A percentile compares a stretch with the other conserved stretches of the same genome.
Conservation (phyloP, 2,797 vertebrate genomes). For the Pseudochirops corinnae region DNA sequence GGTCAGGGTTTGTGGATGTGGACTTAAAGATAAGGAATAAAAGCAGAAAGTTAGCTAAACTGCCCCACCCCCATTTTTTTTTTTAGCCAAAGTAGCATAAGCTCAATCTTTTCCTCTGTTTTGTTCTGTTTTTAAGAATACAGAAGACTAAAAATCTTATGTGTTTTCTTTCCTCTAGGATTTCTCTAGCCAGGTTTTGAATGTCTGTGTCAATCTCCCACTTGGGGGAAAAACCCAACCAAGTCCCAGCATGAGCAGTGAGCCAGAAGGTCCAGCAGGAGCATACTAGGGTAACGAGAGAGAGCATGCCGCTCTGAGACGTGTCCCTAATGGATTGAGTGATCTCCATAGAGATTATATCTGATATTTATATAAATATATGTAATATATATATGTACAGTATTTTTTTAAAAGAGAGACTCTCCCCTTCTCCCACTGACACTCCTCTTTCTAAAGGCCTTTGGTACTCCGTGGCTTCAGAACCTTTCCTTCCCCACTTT, state of each 20-base stretch:
- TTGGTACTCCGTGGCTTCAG: neutral
- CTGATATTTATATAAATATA: neutral
- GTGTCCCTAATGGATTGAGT: neutral
- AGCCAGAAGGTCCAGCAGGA: constrained; percentile 36
- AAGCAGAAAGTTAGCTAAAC: neutral
- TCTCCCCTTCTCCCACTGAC: neutral
- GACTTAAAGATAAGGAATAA: no score
- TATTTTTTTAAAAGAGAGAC: constrained; percentile 72
- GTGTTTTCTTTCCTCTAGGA: constrained; percentile 52
- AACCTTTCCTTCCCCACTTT: neutral
- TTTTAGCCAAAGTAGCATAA: neutral
- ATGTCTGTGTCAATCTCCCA: constrained; percentile 33
- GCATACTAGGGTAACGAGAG: neutral
- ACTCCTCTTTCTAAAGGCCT: neutral
- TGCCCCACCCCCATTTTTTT: neutral
- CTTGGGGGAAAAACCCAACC: neutral
- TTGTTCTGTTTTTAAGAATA: neutral
- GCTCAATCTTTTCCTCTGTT: neutral
- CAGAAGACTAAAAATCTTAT: constrained; percentile 4
- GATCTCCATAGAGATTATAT: neutral
- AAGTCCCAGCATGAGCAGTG: neutral
- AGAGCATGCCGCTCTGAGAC: neutral
- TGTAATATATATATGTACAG: constrained; percentile 68
- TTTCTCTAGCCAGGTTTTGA: neutral
- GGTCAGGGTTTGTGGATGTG: neutral